Evolutionary conservation across 2,113 vertebrate genomes (phyloP), one percentile per base, ranked within the genome.

Genomic region (Cichladusa arquata): DNA sequence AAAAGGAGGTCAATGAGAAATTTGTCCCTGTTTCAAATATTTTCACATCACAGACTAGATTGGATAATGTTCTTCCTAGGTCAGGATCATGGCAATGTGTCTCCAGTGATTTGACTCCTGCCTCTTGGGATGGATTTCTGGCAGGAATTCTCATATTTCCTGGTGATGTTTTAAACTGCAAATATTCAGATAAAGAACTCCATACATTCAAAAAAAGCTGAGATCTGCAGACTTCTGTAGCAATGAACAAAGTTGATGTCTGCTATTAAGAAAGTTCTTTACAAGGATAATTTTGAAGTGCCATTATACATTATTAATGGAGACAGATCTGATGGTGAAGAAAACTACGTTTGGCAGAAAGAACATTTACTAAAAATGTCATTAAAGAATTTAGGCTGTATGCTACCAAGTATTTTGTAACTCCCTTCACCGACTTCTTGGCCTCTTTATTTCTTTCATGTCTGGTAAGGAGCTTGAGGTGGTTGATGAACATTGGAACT

Each of bases 1-100:
- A 96, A 95, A 34, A 93, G 51, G 56, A 93, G 92, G 95, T 96
- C 94, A 96, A 22, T 86, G 64, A 90, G 72, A 88, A 95, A 96
- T 93, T 94, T 96, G 92, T 96, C 67, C 60, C 82, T 19, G 23
- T 92, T 95, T 92, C 82, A 97, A 94, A 40, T 92, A 86, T 94
- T 96, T 90, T 90, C 64, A 48, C 44, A 62, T 86, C 82, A 78
- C 24, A 58, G 42, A 54, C 20, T 66, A 73, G 47, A 90, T 58
- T 88, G 60, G 58, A 61, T 33, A 94, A 92, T 0, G 5, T 44
- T 81, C 76, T 90, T 81, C 72, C 51, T 22, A 70, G 72, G 54
- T 88, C 64, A 86, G 60, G 42, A 88, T 83, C 50, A 70, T 16
- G 66, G 74, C 86, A 90, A 77, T 69, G 16, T 58, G 42, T 80